Evolutionary conservation across 2,888 invertebrate species (phyloP), one percentile per base, ranked within the genome.

Genomic region (Meiosimyza platycephala): DNA sequence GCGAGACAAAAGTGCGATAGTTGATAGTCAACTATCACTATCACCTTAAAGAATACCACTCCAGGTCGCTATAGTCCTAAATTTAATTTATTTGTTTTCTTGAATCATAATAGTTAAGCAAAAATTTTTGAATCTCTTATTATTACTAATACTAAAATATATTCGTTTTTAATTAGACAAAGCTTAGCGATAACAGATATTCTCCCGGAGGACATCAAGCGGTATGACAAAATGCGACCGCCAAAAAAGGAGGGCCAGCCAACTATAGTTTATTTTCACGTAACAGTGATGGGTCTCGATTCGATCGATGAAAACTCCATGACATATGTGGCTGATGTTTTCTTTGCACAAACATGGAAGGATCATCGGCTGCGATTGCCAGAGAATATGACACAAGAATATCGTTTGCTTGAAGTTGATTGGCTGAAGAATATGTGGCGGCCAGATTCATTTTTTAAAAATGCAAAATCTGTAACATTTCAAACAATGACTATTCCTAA

Each of bases 231-330:
- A 90, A 96, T 96, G 96, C 89, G 95, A 64, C 96, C 96, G 0
- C 96, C 96, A 1, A 96, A 96, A 87, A 93, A 93, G 85, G 94
- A 95, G 83, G 95, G 95, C 16, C 93, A 94, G 82, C 94, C 96
- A 0, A 96, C 96, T 1, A 92, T 92, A 9, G 96, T 97, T 48
- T 93, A 93, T 86, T 96, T 96, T 88, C 96, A 96, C 84, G 96
- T 96, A 51, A 96, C 96, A 0, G 96, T 96, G 54, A 96, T 97
- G 95, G 97, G 97, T 1, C 89, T 97, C 76, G 97, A 97, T 88
- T 97, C 97, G 54, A 97, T 98, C 77, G 97, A 97, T 84, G 97
- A 97, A 87, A 96, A 94, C 80, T 96, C 96, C 6, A 98, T 98
- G 97, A 96, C 96, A 0, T 96, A 95, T 80, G 95, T 95, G 1